Evolutionary conservation across 1,140 invertebrate genomes (phyloP), one percentile per base, ranked within the genome.

Genomic region (Drosophila subpulchrella): DNA sequence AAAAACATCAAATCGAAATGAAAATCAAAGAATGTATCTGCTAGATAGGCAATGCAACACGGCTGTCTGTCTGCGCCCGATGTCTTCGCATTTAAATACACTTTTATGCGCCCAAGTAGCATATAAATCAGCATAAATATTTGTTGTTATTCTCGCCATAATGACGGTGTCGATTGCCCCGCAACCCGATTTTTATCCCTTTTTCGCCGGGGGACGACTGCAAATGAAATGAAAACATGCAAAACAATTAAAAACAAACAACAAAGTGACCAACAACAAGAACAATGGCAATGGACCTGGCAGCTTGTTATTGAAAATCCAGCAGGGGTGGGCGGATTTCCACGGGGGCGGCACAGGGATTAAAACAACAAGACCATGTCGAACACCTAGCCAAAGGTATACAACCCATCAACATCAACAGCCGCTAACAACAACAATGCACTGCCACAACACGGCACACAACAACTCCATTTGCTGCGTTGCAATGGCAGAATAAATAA

Each of bases 161-260:
- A 71, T 71, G 65, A 71, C 38, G 68, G 68, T 71, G 66, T 71
- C 44, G 65, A 68, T 38, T 32, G 13, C 20, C 27, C 46, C 44
- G 11, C 46, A 8, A 6, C 46, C 24, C 24, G 5, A 11, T 15
- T 32, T 50, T 48, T 15, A 32, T 11, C n/a, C n/a, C 27, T 12
- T 34, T 17, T 32, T 11, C 10, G 8, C 6, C 12, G 48, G 11
- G 11, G 20, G 13, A 11, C 4, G 30, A 58, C 42, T 51, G 75
- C 70, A 83, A 84, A 83, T 83, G 75, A 79, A 86, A 86, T 42
- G 74, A 86, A 84, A 85, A 86, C 78, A 85, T 71, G 77, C 50
- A 70, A 58, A 81, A 82, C 63, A 81, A 85, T 83, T 85, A 67
- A 83, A 83, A 85, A 63, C 59, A 77, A 84, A 85, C 81, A 85